Evolutionary conservation across 35 echinoderm and acorn worm genomes (phyloP), one percentile per base, ranked within the genome.

Genomic region (Nesometra sesokonis): DNA sequence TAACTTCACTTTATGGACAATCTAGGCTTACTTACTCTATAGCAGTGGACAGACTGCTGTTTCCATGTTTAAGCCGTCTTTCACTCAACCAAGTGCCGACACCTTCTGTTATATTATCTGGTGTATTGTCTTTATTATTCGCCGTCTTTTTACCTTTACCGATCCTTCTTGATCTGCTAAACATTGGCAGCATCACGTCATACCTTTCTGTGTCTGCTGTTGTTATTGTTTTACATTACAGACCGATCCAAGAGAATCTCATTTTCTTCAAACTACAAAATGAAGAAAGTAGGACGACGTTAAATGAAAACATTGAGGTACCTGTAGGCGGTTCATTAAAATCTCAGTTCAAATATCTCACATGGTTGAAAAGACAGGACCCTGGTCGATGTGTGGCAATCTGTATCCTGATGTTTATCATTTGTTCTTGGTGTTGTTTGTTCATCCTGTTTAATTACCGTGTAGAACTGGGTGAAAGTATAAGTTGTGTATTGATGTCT

Each of bases 1-100:
- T 92, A 11, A 57, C 80, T 2, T 31, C 13, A 21, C n/a, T 79
- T 13, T 92, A 36, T 67, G 40, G 67, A 17, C 17, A 85, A 21
- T 47, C 86, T 32, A 88, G 91, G 32, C 39, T 80, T 37, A 47
- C 80, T 0, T 92, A 88, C 82, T 84, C 91, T 3, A 92, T 92
- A 81, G 81, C 86, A 37, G 33, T 32, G 2, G 91, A 92, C 31
- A 86, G 86, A 32, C 32, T 92, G 17, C 81, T 92, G 29, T 92
- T 92, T n/a, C 32, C 37, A 3, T 85, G 37, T 7, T 82, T 92
- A 82, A 37, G 35, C 17, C 37, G 0, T 8, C 52, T 92, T 80
- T 17, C 80, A 11, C 31, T 29, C n/a, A 92, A 81, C 23, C 52
- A 76, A 80, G 86, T 87, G 0, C 91, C 91, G 29, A 35, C 85